Evolutionary conservation across 2,797 vertebrate species (phyloP).

Genomic region (Pogoniulus pusillus): DNA sequence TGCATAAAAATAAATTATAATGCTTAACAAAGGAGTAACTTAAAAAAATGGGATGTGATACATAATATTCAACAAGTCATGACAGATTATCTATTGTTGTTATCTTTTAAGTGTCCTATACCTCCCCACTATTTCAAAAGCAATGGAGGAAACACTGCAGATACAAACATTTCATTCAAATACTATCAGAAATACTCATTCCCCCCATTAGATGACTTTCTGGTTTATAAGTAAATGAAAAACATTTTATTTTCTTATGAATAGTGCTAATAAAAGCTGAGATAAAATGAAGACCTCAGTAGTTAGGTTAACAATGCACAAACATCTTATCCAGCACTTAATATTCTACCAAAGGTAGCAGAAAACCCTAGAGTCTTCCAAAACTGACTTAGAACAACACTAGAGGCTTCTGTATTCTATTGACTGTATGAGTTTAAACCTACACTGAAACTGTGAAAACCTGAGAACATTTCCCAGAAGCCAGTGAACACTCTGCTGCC

Average conservation of each 20-base stretch:
- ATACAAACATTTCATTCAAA: background rate
- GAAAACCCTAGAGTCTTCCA: background rate
- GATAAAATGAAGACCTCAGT: background rate
- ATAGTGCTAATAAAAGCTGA: background rate
- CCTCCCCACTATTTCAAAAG: background rate
- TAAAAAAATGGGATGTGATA: background rate
- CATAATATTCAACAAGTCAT: background rate
- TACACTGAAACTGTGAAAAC: background rate
- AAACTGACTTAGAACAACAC: background rate
- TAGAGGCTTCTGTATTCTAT: background rate
- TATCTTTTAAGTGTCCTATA: background rate
- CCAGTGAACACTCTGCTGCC: background rate
- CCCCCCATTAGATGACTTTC: background rate
- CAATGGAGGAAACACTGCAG: background rate
- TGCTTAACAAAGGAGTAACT: background rate
- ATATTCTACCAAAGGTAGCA: background rate
- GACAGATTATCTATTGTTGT: background rate
- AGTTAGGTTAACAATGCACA: background rate
- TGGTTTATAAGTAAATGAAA: background rate
- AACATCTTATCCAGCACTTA: background rate
- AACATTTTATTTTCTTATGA: background rate
- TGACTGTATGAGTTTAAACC: background rate
- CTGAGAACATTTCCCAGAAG: background rate
- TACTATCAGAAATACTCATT: background rate
- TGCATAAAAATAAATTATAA: background rate